phyloP scores from a whole-genome alignment of 1,140 invertebrate genomes.

The Zaprionus davidi region DNA sequence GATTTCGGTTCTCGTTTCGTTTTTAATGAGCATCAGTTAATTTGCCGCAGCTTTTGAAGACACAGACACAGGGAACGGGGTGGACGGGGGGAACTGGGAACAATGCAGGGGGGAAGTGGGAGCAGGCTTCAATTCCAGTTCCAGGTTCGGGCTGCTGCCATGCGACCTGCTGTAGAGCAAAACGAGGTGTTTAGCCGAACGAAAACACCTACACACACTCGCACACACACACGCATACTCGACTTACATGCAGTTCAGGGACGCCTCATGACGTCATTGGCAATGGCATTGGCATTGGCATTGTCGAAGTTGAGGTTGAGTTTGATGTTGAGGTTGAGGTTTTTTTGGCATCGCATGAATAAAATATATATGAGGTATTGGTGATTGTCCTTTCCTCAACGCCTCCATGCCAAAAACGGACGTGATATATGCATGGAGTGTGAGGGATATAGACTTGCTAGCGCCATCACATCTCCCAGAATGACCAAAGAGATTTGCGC shows the following conservation, averaged over 20 bases:
- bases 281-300: slow-evolving; percentile 72
- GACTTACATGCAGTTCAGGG: slow-evolving; percentile 44
- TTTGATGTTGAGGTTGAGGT: background rate
- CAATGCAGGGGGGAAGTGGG: slow-evolving; percentile 28
- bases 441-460: slow-evolving; percentile 49
- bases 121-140: slow-evolving; percentile 13
- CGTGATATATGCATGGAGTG: slow-evolving; percentile 49
- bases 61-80: slow-evolving; percentile 10
- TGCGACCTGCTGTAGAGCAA: slow-evolving; percentile 20
- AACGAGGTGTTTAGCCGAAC: slow-evolving; percentile 60
- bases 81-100: slow-evolving; percentile 21
- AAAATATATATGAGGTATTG: background rate
- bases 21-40: slow-evolving; percentile 74
- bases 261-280: slow-evolving; percentile 65
- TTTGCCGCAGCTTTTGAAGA: slow-evolving; percentile 70
- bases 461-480: slow-evolving; percentile 36
- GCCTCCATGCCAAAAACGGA: slow-evolving; percentile 49
- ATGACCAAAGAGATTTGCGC: slow-evolving; percentile 40
- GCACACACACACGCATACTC: slow-evolving; percentile 18
- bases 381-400: background rate
- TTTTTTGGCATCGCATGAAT: slow-evolving; percentile 11
- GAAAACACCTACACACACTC: slow-evolving; percentile 54
- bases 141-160: background rate
- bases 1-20: slow-evolving; percentile 27
- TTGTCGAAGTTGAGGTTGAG: slow-evolving; percentile 24